Base-by-base conservation (phyloP, 2,888 invertebrate species). In the Tanypteryx hageni region DNA sequence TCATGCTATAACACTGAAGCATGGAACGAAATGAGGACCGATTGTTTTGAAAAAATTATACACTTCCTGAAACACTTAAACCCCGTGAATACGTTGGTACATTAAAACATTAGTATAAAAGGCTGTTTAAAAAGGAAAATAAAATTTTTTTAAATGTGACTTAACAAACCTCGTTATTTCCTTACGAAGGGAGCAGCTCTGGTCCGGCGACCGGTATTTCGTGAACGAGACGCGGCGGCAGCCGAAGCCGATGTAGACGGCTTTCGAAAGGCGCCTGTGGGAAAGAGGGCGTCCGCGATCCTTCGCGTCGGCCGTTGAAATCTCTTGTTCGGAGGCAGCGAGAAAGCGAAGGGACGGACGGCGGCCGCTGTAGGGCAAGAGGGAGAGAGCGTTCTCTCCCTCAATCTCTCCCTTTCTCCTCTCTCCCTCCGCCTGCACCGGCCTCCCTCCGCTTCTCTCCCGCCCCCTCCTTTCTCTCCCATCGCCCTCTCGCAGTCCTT, bases 221-320 rank as follows among this genome's bases (percentile, higher is more conserved):
- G 44, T n/a, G n/a, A 64, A 0, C 16, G 64, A 9, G 9, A 16
- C 7, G 64, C 64, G 18, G 9, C 16, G 0, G 13, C 7, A n/a
- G 0, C 1, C 68, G 68, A 68, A 68, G 22, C 68, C 68, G 68
- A 68, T 9, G 68, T n/a, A 10, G 18, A 18, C 18, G n/a, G 68
- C 68, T 68, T 68, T 22, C 68, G 18, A 68, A 68, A n/a, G 68
- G 13, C 68, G 18, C 68, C 68, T 3, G n/a, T n/a, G n/a, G 22
- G n/a, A 44, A 44, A 1, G 44, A 44, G 2, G 18, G n/a, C 9
- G 68, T 16, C n/a, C 18, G 68, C 68, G 5, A 1, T 9, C 68
- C 68, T 68, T 4, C 68, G 68, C 68, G n/a, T 68, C 68, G 22
- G 68, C 5, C 76, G 76, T 76, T 76, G 76, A 76, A 76, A 76